phyloP scores from a whole-genome alignment of 2,113 vertebrate genomes.

The Monopterus albus region DNA sequence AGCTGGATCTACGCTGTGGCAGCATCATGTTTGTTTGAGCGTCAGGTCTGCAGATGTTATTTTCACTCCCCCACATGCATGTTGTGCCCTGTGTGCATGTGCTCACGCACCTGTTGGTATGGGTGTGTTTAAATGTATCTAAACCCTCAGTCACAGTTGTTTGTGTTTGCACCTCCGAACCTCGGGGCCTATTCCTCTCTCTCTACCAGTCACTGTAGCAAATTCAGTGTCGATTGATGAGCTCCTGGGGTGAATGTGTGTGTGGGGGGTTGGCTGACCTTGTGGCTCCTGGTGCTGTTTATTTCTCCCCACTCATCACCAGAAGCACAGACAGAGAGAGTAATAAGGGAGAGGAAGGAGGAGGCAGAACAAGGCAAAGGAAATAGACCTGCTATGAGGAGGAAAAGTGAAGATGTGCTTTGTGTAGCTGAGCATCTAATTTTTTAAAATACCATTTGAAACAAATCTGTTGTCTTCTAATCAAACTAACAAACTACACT shows the following conservation, averaged over 20 bases:
- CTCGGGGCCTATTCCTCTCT: constrained; percentile 27
- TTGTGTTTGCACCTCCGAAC: not conserved
- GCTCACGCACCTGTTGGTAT: not conserved
- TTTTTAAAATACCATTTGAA: no score
- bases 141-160: not conserved
- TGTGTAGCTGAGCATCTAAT: no score
- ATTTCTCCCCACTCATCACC: constrained; percentile 50
- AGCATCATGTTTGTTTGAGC: no score
- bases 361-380: constrained; percentile 17
- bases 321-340: constrained; percentile 16
- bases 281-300: constrained; percentile 42
- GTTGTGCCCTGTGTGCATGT: no score
- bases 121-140: constrained; percentile 4
- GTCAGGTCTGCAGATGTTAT: no score
- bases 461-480: no score
- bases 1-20: constrained; percentile 29
- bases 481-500: no score
- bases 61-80: no score
- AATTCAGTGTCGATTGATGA: constrained; percentile 51
- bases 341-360: constrained; percentile 33
- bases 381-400: not conserved
- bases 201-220: constrained; percentile 44
- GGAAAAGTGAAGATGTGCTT: no score
- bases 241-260: constrained; percentile 38
- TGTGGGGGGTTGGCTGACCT: not conserved